These are phyloP conservation scores for Tichodroma muraria DNA, from an alignment of 2,113 vertebrate genomes.

Conservation along the genomic window DNA sequence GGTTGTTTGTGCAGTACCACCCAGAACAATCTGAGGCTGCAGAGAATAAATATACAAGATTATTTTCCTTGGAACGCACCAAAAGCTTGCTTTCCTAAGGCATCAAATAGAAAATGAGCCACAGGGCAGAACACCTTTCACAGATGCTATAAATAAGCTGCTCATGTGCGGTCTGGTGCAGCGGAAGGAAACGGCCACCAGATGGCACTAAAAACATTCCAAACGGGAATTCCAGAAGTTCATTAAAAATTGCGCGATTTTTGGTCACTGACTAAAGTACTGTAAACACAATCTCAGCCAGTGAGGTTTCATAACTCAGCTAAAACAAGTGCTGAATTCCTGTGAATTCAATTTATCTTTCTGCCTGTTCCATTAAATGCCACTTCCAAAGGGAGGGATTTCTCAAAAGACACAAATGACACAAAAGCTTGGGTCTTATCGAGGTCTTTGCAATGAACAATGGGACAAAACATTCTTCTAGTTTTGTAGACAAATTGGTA, in stretches of 20 bases:
- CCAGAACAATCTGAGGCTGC: conserved; percentile 86
- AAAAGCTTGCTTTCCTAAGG: not conserved
- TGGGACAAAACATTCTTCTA: not conserved
- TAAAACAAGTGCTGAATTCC: not conserved
- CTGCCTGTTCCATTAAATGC: not conserved
- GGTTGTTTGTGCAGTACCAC: conserved; percentile 78
- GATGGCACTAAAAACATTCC: conserved; percentile 55
- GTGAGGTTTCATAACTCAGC: not conserved
- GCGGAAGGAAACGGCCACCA: conserved; percentile 27
- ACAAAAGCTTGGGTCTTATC: not conserved
- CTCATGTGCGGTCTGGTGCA: not conserved
- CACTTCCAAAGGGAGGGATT: not conserved
- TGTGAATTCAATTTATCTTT: not conserved
- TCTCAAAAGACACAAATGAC: not conserved
- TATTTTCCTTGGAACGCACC: not conserved
- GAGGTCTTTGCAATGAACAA: not conserved
- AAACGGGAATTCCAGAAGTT: not conserved
- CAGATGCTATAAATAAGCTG: not conserved
- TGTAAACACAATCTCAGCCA: not conserved
- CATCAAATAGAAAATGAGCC: not conserved
- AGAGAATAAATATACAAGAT: not conserved
- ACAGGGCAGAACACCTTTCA: not conserved
- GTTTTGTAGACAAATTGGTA: not conserved
- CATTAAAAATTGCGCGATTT: not conserved
- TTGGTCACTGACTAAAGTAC: not conserved